Evolutionary conservation across 2,797 vertebrate genomes (phyloP).

Genomic region (Paramormyrops hopkinsi): DNA sequence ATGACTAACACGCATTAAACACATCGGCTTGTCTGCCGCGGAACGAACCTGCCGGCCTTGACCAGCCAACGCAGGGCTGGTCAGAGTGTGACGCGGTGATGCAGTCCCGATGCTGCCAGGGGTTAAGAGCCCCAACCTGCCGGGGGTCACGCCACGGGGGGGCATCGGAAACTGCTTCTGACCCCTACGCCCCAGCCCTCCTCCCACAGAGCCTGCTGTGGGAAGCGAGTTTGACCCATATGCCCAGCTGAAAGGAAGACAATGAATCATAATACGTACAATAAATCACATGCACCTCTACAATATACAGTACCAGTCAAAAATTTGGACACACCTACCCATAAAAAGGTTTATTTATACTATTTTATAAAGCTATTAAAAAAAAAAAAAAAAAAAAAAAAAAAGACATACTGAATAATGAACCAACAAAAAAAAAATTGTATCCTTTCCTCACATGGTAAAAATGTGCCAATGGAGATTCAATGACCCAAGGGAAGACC

Average conservation of each 20-base stretch:
- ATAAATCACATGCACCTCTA: neutral
- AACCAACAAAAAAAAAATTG: neutral
- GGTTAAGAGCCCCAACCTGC: slow-evolving; percentile 75
- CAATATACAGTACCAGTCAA: neutral
- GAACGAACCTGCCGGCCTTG: slow-evolving; percentile 84
- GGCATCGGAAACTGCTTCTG: slow-evolving; percentile 83
- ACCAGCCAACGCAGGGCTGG: slow-evolving; percentile 68
- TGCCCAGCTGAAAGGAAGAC: slow-evolving; percentile 68
- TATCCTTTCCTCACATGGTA: neutral
- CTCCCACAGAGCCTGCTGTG: slow-evolving; percentile 95
- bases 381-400: neutral
- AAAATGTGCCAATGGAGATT: neutral
- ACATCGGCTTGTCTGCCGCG: neutral
- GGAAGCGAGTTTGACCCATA: slow-evolving; percentile 93
- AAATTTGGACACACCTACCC: neutral
- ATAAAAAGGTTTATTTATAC: neutral
- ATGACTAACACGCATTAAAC: neutral
- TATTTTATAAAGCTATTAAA: neutral
- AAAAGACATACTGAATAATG: neutral
- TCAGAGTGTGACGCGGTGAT: slow-evolving; percentile 78
- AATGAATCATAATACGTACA: neutral
- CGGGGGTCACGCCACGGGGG: slow-evolving; percentile 72
- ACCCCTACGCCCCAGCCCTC: slow-evolving; percentile 73
- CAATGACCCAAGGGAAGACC: neutral
- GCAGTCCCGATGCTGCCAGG: slow-evolving; percentile 72